Base-by-base conservation (phyloP, 1,140 invertebrate species). In the Diabrotica virgifera region DNA sequence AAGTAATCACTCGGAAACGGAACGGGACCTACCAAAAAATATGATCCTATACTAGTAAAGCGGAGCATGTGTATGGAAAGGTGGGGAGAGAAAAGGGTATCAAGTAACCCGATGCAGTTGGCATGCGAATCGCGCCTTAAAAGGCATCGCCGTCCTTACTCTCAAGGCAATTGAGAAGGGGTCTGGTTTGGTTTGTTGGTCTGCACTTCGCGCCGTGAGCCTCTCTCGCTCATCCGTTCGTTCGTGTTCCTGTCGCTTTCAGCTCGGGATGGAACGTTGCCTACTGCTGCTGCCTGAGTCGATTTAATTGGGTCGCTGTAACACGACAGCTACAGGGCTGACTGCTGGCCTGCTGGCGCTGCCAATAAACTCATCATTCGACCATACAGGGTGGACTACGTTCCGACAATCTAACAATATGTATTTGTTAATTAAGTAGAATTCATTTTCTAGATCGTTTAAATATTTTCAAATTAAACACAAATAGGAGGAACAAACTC, bases 1-100 rank as follows among this genome's bases (percentile, higher is more conserved):
- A 46, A 46, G 40, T 46, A 46, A 46, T 46, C 40, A 46, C 40
- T 46, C 40, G 40, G 40, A 46, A 46, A 46, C 40, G 40, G 40
- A 46, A 46, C 40, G 40, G 40, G 6, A 46, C 40, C 40, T 6
- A 46, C 40, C 40, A 46, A 46, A 46, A 46, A 46, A 46, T 46
- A n/a, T n/a, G 40, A 46, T 46, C n/a, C 8, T 46, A 46, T 46
- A 46, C 8, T 46, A 10, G 40, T 46, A 46, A 46, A 46, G n/a
- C 40, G 40, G n/a, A 46, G 40, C 40, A 10, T 46, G 40, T 46
- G 40, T 46, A 46, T n/a, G 40, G n/a, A 10, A 46, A 46, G 40
- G 40, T 46, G 40, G 40, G 40, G n/a, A 46, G 40, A 46, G 40
- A 24, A 46, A 46, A 46, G n/a, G 40, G 40, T 8, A 46, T 8